phyloP scores from a whole-genome alignment of 2,888 invertebrate species.

The Nowickia ferox region DNA sequence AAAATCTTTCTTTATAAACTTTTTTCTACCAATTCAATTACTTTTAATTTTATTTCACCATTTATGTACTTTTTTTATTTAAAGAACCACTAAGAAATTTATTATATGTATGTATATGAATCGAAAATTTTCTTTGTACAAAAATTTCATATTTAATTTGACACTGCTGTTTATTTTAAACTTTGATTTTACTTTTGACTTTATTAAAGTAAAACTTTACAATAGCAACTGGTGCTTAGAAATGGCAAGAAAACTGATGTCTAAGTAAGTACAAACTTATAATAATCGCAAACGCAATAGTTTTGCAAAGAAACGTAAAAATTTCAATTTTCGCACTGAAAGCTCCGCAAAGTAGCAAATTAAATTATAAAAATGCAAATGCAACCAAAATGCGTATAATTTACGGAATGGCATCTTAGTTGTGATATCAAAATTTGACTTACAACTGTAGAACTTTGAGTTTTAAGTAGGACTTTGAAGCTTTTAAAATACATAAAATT shows the following conservation, averaged over 20 bases:
- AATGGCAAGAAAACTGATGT: conserved; percentile 9
- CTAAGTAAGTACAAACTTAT: conserved; percentile 21
- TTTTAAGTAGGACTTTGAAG: not conserved
- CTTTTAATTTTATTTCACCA: too few species aligned
- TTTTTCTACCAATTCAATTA: too few species aligned
- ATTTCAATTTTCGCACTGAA: conserved; percentile 32
- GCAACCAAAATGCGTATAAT: not conserved
- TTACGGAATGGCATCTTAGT: not conserved
- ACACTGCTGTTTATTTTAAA: not conserved
- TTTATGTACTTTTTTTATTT: too few species aligned
- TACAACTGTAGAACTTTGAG: not conserved
- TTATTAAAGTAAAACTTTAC: conserved; percentile 22
- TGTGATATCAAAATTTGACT: too few species aligned
- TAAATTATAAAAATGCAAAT: not conserved
- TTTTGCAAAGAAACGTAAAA: conserved; percentile 32
- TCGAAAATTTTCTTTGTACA: not conserved
- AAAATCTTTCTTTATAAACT: not conserved
- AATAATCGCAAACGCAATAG: conserved; percentile 7
- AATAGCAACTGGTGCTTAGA: conserved; percentile 24
- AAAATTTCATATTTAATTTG: not conserved
- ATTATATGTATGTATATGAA: too few species aligned
- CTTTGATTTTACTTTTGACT: conserved; percentile 21
- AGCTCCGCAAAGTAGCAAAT: not conserved
- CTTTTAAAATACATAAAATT: not conserved
- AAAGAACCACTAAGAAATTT: too few species aligned